phyloP scores from a whole-genome alignment of 1,140 invertebrate genomes.

The Eurosta solidaginis region DNA sequence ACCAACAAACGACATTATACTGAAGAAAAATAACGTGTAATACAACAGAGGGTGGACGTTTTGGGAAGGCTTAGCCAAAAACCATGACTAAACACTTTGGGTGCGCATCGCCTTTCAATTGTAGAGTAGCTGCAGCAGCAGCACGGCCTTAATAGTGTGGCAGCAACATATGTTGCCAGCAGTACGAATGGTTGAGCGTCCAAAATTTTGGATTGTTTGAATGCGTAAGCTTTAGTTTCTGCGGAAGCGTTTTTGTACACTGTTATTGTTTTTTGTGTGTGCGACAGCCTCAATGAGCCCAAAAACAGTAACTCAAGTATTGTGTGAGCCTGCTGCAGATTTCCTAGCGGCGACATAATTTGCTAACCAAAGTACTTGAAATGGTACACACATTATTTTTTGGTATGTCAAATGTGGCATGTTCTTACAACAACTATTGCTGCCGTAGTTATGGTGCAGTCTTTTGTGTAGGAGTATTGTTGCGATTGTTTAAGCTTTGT shows the following conservation, averaged over 20 bases:
- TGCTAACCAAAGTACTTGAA: background rate
- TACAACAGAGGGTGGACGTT: background rate
- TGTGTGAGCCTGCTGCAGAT: background rate
- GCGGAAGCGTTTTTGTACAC: too few species aligned
- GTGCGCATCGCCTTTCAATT: slow-evolving; percentile 41
- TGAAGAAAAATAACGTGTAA: background rate
- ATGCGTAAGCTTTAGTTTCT: too few species aligned
- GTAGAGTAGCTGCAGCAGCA: background rate
- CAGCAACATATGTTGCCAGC: slow-evolving; percentile 25
- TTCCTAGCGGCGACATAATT: slow-evolving; percentile 22
- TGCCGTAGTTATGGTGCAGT: background rate
- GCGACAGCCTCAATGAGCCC: slow-evolving; percentile 15
- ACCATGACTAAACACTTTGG: slow-evolving; percentile 59
- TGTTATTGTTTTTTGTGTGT: too few species aligned
- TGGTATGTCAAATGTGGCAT: background rate
- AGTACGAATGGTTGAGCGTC: background rate
- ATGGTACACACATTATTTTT: background rate
- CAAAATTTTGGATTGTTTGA: too few species aligned
- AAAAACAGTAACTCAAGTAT: background rate
- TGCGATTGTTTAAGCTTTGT: background rate
- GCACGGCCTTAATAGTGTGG: background rate
- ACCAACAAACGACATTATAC: slow-evolving; percentile 29
- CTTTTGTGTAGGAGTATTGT: background rate
- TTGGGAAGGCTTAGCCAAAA: slow-evolving; percentile 30
- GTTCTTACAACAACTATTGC: too few species aligned